Base-by-base conservation (phyloP, 2,113 vertebrate species). In the Hyperoodon ampullatus region DNA sequence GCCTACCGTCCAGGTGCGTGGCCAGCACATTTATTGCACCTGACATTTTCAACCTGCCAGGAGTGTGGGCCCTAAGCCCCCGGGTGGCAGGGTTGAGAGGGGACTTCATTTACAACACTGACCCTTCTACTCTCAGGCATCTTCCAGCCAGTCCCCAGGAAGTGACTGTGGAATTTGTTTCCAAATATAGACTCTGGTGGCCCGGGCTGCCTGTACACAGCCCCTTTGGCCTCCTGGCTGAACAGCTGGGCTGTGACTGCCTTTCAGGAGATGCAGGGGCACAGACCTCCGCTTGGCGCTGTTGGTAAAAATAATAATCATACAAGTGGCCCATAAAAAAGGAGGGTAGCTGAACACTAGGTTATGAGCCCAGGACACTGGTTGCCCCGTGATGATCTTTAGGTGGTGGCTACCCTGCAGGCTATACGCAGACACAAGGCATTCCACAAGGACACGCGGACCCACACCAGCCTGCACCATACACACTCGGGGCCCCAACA, bases 171-270 rank as follows among this genome's bases (percentile, higher is more conserved):
- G 97, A 98, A 98, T 99, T 96, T 97, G 98, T 97, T 98, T 98
- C 98, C 98, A 98, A 98, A 98, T 98, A 98, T 98, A 99, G 98
- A 85, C 50, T 30, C 82, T 12, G 39, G 94, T 61, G 91, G 93
- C 74, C 88, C 47, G 0, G 61, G 90, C 81, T 33, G 74, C 95
- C 90, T 35, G 6, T 1, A 30, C 77, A n/a, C 16, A 19, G 72
- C 68, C 61, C 77, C 83, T 19, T 3, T 44, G 90, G 90, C 97
- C 85, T 95, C 92, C 66, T 2, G 15, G 47, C 71, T 14, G 55
- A n/a, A 6, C 1, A 5, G 58, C 42, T 19, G 47, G 33, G 15
- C n/a, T 8, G 23, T 6, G 1, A 35, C 74, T 30, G 82, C 78
- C 33, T 88, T 93, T 78, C 19, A 28, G 88, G 94, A 66, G 78